Base-by-base conservation (phyloP, 2,888 invertebrate genomes). In the Portevinia maculata region DNA sequence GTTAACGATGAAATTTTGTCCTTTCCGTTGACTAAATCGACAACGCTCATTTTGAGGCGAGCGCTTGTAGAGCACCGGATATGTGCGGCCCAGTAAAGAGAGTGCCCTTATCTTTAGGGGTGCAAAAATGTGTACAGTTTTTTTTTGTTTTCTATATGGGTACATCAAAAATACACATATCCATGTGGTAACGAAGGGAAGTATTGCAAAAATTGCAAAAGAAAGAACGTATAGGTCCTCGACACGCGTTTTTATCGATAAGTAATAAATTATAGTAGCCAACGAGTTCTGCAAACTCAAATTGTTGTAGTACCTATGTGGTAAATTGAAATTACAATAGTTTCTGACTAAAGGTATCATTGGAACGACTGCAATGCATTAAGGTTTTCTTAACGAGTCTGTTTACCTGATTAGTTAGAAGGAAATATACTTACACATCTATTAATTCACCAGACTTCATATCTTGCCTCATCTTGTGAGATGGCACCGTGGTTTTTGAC, bases 241-340 rank as follows among this genome's bases (percentile, higher is more conserved):
- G 76, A 55, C 67, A 50, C 71, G 76, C 83, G 76, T 67, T 83
- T 76, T 83, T 83, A 83, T 83, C 83, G 71, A 67, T 67, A 83
- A 62, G 71, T 73, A 67, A 83, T 83, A 83, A 83, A 76, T 83
- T 71, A 76, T 83, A 65, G 55, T 60, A 55, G 46, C 44, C 71
- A 57, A 62, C 44, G 71, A 71, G 41, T 64, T 70, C 41, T 34
- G 39, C 65, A 48, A 30, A 32, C 76, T 83, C 83, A 62, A 57
- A 57, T 50, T 59, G 67, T 71, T 50, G 67, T 44, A 69, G 57
- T 76, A n/a, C n/a, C n/a, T n/a, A 73, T 73, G 62, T 76, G 76
- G 62, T 67, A 53, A 62, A 67, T 65, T 65, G 28, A 76, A 34
- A 41, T 53, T 30, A 46, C 50, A 64, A 17, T 55, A 30, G 19